Conservation (phyloP, 2,888 invertebrate species). For the Protodeltote pygarga region DNA sequence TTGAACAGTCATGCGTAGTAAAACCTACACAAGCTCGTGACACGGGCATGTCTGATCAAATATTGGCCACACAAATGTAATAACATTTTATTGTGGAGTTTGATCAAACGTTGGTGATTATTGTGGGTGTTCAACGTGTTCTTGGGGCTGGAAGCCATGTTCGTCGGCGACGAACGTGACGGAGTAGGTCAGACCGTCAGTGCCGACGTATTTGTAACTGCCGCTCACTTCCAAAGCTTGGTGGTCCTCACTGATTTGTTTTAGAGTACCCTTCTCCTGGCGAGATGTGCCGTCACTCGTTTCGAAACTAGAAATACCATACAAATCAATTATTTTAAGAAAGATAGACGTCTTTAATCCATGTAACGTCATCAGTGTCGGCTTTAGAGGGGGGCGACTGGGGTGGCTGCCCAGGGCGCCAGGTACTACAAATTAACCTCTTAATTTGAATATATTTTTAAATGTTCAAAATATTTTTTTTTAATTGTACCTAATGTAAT, state of each 20-base stretch:
- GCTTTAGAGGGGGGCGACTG: too few relatives aligned
- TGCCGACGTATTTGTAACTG: conserved; percentile 82
- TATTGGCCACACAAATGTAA: conserved; percentile 21
- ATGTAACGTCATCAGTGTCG: too few relatives aligned
- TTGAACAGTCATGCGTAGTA: conserved; percentile 57
- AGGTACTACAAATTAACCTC: too few relatives aligned
- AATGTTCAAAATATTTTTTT: too few relatives aligned
- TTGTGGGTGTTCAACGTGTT: conserved; percentile 70
- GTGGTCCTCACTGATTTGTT: conserved; percentile 82
- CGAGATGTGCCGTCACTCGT: conserved; percentile 84
- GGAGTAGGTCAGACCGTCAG: conserved; percentile 84
- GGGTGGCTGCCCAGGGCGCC: too few relatives aligned
- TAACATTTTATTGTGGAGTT: conserved; percentile 29
- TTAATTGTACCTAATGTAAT: too few relatives aligned
- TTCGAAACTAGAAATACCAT: conserved; percentile 71
- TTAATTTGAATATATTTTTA: too few relatives aligned
- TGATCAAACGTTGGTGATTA: conserved; percentile 23
- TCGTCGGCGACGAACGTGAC: conserved; percentile 86
- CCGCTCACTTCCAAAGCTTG: conserved; percentile 84
- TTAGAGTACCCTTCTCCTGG: conserved; percentile 83
- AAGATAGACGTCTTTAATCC: too few relatives aligned
- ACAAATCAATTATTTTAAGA: too few relatives aligned
- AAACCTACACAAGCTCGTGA: conserved; percentile 63
- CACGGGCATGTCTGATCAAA: conserved; percentile 22
- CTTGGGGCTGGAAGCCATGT: conserved; percentile 86